Evolutionary conservation across 2,888 invertebrate genomes (phyloP).

Genomic region (Copidosoma aretas): DNA sequence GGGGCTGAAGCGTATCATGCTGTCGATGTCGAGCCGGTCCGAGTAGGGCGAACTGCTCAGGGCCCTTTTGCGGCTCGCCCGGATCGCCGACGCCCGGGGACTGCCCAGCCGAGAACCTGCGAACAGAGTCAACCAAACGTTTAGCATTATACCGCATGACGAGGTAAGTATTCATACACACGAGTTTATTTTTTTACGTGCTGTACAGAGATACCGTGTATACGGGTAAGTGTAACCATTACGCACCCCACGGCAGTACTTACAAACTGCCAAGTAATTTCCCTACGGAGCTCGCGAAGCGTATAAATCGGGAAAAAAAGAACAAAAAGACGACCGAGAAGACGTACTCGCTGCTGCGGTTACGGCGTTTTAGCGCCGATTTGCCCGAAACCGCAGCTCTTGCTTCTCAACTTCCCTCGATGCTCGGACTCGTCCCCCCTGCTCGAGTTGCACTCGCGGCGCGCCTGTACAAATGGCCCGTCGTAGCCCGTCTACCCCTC

Average conservation of each 20-base stretch:
- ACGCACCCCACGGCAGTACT: no score
- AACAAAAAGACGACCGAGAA: no score
- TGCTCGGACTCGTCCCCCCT: not conserved
- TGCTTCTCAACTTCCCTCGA: not conserved
- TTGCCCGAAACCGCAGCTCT: constrained; percentile 57
- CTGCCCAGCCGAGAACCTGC: constrained; percentile 69
- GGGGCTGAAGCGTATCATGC: constrained; percentile 94
- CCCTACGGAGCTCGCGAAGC: no score
- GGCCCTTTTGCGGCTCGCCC: constrained; percentile 86
- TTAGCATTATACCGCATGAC: no score
- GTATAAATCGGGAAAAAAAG: no score
- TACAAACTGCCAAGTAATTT: no score
- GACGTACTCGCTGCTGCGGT: constrained; percentile 40
- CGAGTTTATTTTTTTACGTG: no score
- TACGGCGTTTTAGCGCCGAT: constrained; percentile 57
- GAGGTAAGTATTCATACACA: no score
- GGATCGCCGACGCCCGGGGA: constrained; percentile 67
- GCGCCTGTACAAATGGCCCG: constrained; percentile 3
- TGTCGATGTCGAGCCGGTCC: constrained; percentile 93
- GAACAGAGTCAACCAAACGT: not conserved
- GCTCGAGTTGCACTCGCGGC: not conserved
- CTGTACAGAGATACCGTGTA: no score
- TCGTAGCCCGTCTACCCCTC: not conserved
- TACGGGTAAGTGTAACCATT: no score
- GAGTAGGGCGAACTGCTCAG: constrained; percentile 94